phyloP scores from a whole-genome alignment of 2,888 invertebrate species.

The Caenorhabditis sulstoni region DNA sequence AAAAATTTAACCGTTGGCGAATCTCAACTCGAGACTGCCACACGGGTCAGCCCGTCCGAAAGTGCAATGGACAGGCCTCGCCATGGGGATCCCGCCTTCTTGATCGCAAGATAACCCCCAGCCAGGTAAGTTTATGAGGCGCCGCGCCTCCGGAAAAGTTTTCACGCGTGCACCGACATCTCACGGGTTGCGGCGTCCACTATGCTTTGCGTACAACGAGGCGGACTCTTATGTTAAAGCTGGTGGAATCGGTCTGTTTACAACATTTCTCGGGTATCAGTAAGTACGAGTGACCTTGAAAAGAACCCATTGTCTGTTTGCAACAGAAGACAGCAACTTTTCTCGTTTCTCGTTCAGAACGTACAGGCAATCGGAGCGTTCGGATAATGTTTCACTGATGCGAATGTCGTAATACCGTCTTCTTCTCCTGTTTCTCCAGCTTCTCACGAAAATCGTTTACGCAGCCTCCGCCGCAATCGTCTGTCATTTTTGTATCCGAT shows the following conservation, averaged over 20 bases:
- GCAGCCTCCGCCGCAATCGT: slow-evolving; percentile 20
- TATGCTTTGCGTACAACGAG: too few species aligned
- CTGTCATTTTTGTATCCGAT: slow-evolving; percentile 25
- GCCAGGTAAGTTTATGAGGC: slow-evolving; percentile 85
- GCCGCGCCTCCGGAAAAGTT: neutral
- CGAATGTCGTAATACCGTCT: slow-evolving; percentile 52
- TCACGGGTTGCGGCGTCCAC: slow-evolving; percentile 17
- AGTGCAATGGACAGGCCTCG: slow-evolving; percentile 87
- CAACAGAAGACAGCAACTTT: neutral
- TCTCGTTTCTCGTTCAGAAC: slow-evolving; percentile 4
- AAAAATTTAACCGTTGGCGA: slow-evolving; percentile 80
- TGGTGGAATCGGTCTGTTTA: neutral
- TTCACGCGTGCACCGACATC: slow-evolving; percentile 1
- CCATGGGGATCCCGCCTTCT: slow-evolving; percentile 86
- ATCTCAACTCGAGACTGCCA: slow-evolving; percentile 86
- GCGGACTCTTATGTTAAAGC: too few species aligned
- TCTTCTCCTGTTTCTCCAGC: neutral
- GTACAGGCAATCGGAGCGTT: slow-evolving; percentile 38
- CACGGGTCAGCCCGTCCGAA: slow-evolving; percentile 86
- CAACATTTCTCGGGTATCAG: neutral
- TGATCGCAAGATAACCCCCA: slow-evolving; percentile 87
- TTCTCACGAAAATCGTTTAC: slow-evolving; percentile 45
- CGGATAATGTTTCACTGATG: slow-evolving; percentile 58
- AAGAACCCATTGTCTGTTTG: neutral
- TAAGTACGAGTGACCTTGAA: neutral